Evolutionary conservation across 2,113 vertebrate genomes (phyloP).

Genomic region (Dicaeum eximium): DNA sequence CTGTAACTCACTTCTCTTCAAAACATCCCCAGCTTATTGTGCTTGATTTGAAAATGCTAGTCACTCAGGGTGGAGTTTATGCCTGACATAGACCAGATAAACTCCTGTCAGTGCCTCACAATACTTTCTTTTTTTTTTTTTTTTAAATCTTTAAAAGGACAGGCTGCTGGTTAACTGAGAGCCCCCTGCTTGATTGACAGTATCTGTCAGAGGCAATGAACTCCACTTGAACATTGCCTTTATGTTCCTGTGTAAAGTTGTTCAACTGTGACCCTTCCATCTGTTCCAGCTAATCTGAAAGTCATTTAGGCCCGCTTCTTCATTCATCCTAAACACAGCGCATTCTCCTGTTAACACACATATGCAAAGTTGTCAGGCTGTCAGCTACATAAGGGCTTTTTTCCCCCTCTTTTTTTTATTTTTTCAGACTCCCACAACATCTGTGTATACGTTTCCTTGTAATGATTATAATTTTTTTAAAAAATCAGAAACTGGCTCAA

Average conservation of each 20-base stretch:
- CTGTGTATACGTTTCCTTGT: slow-evolving; percentile 65
- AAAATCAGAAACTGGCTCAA: background rate
- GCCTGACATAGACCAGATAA: slow-evolving; percentile 63
- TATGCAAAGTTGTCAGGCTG: slow-evolving; percentile 79
- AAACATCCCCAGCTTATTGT: background rate
- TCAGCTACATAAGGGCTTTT: slow-evolving; percentile 64
- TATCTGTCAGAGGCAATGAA: slow-evolving; percentile 88
- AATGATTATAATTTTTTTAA: background rate
- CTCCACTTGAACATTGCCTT: slow-evolving; percentile 84
- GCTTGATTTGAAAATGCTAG: background rate
- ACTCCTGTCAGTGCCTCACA: slow-evolving; percentile 66
- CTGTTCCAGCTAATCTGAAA: slow-evolving; percentile 91
- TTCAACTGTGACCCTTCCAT: slow-evolving; percentile 92
- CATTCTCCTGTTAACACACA: slow-evolving; percentile 84
- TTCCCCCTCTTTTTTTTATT: accelerated
- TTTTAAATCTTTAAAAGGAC: slow-evolving; percentile 73
- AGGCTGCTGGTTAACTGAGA: slow-evolving; percentile 73
- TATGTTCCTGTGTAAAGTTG: slow-evolving; percentile 87
- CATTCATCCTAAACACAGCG: slow-evolving; percentile 75
- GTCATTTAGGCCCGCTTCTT: slow-evolving; percentile 81
- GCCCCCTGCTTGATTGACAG: slow-evolving; percentile 82
- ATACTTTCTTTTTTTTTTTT: slow-evolving; percentile 53
- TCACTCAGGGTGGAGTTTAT: slow-evolving; percentile 19
- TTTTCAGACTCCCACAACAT: slow-evolving; percentile 67
- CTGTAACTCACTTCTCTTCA: background rate